These are phyloP conservation scores for Sebastes matsubarae DNA, from an alignment of 2,797 vertebrate genomes.

Conservation along the genomic window DNA sequence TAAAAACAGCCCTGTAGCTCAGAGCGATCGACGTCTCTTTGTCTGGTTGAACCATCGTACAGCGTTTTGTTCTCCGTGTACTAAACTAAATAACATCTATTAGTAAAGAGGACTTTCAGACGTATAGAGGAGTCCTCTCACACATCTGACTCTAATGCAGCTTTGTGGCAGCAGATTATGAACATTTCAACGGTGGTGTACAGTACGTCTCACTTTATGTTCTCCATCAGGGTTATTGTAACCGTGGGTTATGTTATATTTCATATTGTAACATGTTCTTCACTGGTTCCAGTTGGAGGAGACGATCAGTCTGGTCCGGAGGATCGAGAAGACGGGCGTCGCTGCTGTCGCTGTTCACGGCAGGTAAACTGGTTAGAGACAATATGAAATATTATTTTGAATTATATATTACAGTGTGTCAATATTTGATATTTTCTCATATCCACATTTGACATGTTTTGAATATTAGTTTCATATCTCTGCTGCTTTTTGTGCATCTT, in stretches of 20 bases:
- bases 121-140: no score
- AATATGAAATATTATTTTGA: not conserved
- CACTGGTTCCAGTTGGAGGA: constrained; percentile 86
- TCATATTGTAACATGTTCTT: not conserved
- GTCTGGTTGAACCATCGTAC: no score
- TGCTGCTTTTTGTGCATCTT: not conserved
- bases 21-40: no score
- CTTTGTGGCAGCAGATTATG: no score
- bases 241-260: not conserved
- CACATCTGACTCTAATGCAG: no score
- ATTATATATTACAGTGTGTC: not conserved
- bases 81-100: no score
- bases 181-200: no score
- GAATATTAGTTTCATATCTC: not conserved
- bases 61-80: no score
- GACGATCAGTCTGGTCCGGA: constrained; percentile 88
- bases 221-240: no score
- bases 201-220: not conserved
- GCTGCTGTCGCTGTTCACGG: constrained; percentile 94
- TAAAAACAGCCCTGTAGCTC: no score
- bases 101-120: no score
- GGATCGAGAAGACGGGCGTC: constrained; percentile 92
- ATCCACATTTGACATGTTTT: not conserved
- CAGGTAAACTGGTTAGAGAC: constrained; percentile 81
- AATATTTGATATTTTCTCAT: not conserved